These are phyloP conservation scores for Hemicrepidius hirtus DNA, from an alignment of 2,888 invertebrate genomes.

Conservation along the genomic window DNA sequence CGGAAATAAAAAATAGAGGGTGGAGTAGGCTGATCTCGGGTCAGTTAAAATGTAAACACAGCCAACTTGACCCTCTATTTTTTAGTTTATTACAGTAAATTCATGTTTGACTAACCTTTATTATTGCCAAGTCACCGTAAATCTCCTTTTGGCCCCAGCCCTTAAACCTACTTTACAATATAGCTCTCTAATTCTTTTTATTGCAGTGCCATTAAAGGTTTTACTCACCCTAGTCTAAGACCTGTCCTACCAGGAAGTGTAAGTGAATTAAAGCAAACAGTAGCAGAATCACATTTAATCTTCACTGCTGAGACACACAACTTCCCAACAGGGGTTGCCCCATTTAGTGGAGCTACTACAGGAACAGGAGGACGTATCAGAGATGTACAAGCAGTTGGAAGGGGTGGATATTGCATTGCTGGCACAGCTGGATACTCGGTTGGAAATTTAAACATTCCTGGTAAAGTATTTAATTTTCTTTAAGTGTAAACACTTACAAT, in stretches of 20 bases:
- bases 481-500: not conserved
- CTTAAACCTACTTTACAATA: no score
- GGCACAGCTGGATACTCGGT: constrained; percentile 98
- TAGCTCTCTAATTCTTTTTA: no score
- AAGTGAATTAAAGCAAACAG: constrained; percentile 74
- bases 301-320: constrained; percentile 99
- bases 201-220: constrained; percentile 90
- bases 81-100: no score
- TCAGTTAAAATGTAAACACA: no score
- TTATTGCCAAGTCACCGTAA: no score
- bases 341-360: constrained; percentile 98
- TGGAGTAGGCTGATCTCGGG: no score
- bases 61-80: no score
- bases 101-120: no score
- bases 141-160: no score
- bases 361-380: constrained; percentile 97
- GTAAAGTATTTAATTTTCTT: constrained; percentile 69
- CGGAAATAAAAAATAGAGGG: no score
- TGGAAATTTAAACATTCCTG: constrained; percentile 93
- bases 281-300: constrained; percentile 87
- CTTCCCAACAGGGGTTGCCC: constrained; percentile 97
- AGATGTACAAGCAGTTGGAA: constrained; percentile 96
- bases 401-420: constrained; percentile 95
- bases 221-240: constrained; percentile 79
- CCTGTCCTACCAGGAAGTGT: constrained; percentile 82